Conservation (phyloP, 2,113 vertebrate species). For the Himantopus leucocephalus region DNA sequence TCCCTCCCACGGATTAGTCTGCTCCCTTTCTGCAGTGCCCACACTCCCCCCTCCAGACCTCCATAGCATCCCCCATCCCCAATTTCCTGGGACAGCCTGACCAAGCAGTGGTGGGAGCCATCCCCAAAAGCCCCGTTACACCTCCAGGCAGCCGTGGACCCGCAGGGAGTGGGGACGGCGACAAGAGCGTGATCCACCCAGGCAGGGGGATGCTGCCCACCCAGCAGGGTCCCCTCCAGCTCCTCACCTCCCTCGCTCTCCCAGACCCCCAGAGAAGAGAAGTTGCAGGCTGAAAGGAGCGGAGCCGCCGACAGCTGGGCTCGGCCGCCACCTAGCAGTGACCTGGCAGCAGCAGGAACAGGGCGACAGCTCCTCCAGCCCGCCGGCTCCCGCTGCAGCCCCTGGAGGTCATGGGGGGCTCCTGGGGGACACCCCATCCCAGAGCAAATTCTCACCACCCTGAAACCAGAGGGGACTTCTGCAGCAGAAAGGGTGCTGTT, state of each 20-base stretch:
- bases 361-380: neutral
- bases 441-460: neutral
- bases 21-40: neutral
- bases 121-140: neutral
- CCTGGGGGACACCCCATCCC: neutral
- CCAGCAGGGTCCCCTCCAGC: neutral
- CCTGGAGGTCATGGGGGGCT: rapidly evolving
- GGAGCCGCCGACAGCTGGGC: neutral
- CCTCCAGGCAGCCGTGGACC: neutral
- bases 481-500: neutral
- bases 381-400: neutral
- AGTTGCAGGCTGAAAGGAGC: neutral
- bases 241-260: rapidly evolving
- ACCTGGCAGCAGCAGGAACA: neutral
- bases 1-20: neutral
- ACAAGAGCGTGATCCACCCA: neutral
- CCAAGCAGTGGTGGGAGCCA: neutral
- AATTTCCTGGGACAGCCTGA: rapidly evolving
- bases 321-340: slow-evolving; percentile 4
- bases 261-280: neutral
- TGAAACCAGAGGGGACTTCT: neutral
- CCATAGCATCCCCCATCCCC: neutral
- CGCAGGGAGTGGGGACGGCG: rapidly evolving
- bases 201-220: rapidly evolving
- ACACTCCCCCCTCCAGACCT: neutral